Base-by-base conservation (phyloP, 2,113 vertebrate species). In the Polypterus bichir region DNA sequence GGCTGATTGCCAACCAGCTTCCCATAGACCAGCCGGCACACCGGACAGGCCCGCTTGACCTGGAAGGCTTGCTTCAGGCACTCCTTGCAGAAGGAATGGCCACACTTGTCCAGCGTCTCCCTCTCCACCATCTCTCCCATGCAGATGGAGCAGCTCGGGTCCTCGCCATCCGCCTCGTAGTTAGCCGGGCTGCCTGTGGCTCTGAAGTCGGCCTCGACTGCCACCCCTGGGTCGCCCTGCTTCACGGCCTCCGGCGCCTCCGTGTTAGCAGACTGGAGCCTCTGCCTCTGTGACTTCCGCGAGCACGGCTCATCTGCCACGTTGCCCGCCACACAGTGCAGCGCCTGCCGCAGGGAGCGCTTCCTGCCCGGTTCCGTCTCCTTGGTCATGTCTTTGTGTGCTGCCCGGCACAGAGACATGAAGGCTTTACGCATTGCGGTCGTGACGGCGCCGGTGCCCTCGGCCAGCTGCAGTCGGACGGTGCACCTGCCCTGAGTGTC, bases 1-100 rank as follows among this genome's bases (percentile, higher is more conserved):
- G 94, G 94, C 69, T 97, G 94, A 79, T 97, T 96, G 59, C 94
- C 94, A 51, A 93, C 87, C 69, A 97, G 74, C 68, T 89, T 89
- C 68, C 93, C 94, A 2, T 97, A 97, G 77, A 97, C 92, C 3
- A 91, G 83, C 61, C 92, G 88, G 62, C 94, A 97, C 71, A 97
- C 90, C 3, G 94, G 94, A 68, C 94, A 97, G 0, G 91, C 91
- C 64, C 88, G 89, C 77, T 93, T 93, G 70, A 94, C 91, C 73
- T 92, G 88, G 70, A 97, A 88, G 49, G 94, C 94, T 74, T 90
- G 83, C 0, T 93, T 91, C 76, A 97, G 85, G 76, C 94, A 97
- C 59, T 81, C 86, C 67, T 80, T 87, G 48, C 94, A 97, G 80
- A 97, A 97, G 0, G 91, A 86, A 70, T 97, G 94, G 48, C 88